Conservation (phyloP, 2,797 vertebrate species). For the Parotocinclus haroldoi region DNA sequence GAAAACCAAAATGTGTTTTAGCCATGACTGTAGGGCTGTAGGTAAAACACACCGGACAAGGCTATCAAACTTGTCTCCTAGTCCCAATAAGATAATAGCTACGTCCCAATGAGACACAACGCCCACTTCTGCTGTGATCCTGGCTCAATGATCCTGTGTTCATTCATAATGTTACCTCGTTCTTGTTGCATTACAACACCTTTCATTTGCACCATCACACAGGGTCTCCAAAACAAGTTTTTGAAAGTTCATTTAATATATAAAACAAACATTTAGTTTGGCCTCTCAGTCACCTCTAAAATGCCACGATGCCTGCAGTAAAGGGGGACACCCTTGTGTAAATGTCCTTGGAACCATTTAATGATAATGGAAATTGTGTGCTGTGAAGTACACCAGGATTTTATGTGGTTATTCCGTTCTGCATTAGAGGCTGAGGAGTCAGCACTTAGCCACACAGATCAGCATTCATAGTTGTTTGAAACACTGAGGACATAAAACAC, state of each 20-base stretch:
- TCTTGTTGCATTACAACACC: too few relatives aligned
- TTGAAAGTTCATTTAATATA: constrained; percentile 18
- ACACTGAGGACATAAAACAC: constrained; percentile 9
- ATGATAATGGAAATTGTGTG: constrained; percentile 52
- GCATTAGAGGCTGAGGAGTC: constrained; percentile 48
- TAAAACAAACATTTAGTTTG: constrained; percentile 24
- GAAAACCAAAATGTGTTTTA: too few relatives aligned
- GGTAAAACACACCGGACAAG: too few relatives aligned
- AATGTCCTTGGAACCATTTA: constrained; percentile 49
- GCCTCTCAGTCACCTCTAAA: constrained; percentile 28
- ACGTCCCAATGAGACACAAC: too few relatives aligned
- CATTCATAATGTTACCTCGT: too few relatives aligned
- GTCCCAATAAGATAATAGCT: too few relatives aligned
- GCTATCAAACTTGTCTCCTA: too few relatives aligned
- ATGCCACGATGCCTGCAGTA: constrained; percentile 36
- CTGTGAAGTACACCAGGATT: constrained; percentile 48
- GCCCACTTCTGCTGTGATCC: too few relatives aligned
- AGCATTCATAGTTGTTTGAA: constrained; percentile 40
- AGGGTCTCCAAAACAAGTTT: neutral
- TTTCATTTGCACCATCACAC: too few relatives aligned
- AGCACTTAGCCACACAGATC: constrained; percentile 46
- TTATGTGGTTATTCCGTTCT: constrained; percentile 4
- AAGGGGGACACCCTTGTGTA: constrained; percentile 40
- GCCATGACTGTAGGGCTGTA: too few relatives aligned
- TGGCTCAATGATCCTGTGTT: too few relatives aligned